Conservation (phyloP, 2,797 vertebrate species). For the Amblyraja radiata region DNA sequence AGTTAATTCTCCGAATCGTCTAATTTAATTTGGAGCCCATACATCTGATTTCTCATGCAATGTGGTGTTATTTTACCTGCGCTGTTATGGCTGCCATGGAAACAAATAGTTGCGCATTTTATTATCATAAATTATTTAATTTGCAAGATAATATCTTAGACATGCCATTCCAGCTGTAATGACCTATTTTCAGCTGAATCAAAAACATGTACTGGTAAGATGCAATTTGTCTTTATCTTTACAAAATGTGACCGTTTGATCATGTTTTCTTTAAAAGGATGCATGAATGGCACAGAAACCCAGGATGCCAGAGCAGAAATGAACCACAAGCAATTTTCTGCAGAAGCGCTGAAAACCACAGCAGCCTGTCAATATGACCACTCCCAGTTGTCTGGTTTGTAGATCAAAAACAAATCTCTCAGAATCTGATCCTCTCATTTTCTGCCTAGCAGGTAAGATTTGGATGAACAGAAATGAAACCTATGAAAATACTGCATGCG, state of each 20-base stretch:
- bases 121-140: background rate
- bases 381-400: background rate
- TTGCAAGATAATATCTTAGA: background rate
- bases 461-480: background rate
- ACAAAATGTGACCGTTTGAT: background rate
- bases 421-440: background rate
- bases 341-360: background rate
- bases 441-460: background rate
- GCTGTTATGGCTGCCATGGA: background rate
- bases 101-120: background rate
- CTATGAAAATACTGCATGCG: background rate
- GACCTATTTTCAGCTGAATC: background rate
- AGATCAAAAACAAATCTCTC: background rate
- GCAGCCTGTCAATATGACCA: background rate
- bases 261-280: background rate
- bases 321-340: background rate
- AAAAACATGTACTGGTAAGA: background rate
- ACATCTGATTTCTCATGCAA: background rate
- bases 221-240: background rate
- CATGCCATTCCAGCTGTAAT: too few species aligned
- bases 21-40: background rate
- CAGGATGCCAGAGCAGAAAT: background rate
- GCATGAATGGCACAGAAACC: background rate
- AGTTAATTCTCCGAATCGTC: background rate
- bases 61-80: conserved; percentile 13